phyloP scores from a whole-genome alignment of 2,888 invertebrate genomes.

The Strigamia transsilvanica region DNA sequence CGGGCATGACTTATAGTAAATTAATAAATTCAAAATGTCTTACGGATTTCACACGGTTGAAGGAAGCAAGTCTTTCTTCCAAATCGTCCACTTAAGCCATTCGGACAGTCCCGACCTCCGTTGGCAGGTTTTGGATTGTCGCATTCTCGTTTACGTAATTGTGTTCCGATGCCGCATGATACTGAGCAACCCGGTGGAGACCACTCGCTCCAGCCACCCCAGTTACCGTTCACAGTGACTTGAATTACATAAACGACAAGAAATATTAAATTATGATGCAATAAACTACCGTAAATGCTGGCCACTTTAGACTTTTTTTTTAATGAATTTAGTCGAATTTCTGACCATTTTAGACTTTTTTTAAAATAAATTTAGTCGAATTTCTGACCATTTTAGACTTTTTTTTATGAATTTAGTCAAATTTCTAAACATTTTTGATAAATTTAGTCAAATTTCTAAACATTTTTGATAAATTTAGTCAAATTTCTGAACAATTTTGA shows the following conservation, averaged over 20 bases:
- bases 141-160: constrained; percentile 5
- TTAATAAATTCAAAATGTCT: not conserved
- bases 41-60: constrained; percentile 2
- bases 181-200: not conserved
- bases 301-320: no score
- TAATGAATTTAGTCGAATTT: no score
- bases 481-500: no score
- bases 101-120: constrained; percentile 9
- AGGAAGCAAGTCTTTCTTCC: not conserved
- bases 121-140: not conserved
- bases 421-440: no score
- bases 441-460: no score
- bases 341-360: no score
- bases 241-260: not conserved
- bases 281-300: no score
- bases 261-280: not conserved
- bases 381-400: no score
- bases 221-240: not conserved
- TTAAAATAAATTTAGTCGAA: no score
- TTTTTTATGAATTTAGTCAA: no score
- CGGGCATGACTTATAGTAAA: no score
- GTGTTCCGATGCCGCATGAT: not conserved
- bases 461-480: no score
- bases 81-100: not conserved
- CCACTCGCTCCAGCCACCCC: constrained; percentile 5